These are phyloP conservation scores for Hyperoplus lanceolatus DNA, from an alignment of 2,797 vertebrate genomes.

Conservation along the genomic window DNA sequence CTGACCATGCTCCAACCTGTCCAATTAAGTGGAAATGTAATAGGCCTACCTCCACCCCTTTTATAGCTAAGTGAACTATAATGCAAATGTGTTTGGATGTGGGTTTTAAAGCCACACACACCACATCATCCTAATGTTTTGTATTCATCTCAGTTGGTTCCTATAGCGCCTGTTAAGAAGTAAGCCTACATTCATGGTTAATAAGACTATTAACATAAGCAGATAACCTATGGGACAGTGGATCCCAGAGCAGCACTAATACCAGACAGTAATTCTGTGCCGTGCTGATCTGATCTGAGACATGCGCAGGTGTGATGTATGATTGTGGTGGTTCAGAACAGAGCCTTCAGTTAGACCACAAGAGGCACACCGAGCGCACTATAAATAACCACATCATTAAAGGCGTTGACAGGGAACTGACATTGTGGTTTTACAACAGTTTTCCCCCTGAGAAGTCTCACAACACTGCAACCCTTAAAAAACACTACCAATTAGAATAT, in stretches of 20 bases:
- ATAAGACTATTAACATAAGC: slow-evolving; percentile 25
- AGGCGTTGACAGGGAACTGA: slow-evolving; percentile 56
- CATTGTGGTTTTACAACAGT: slow-evolving; percentile 35
- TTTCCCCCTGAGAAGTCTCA: slow-evolving; percentile 13
- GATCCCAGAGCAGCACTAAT: slow-evolving; percentile 13
- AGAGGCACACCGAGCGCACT: slow-evolving; percentile 37
- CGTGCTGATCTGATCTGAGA: slow-evolving; percentile 29
- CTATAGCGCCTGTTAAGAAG: background rate
- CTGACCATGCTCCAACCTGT: background rate
- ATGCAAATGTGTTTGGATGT: background rate
- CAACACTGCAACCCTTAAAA: slow-evolving; percentile 7
- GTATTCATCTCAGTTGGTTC: background rate
- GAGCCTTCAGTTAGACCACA: slow-evolving; percentile 37
- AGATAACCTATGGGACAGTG: slow-evolving; percentile 24
- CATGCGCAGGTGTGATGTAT: slow-evolving; percentile 45
- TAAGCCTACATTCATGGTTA: background rate
- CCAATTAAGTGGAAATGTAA: slow-evolving; percentile 1
- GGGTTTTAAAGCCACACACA: background rate
- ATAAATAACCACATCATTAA: slow-evolving; percentile 66
- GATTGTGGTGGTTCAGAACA: slow-evolving; percentile 26
- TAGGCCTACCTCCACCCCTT: background rate
- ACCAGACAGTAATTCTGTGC: slow-evolving; percentile 13
- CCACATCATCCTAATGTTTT: background rate
- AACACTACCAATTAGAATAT: background rate
- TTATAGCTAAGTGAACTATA: background rate